Evolutionary conservation across 1,140 invertebrate species (phyloP).

Genomic region (Drosophila santomea): DNA sequence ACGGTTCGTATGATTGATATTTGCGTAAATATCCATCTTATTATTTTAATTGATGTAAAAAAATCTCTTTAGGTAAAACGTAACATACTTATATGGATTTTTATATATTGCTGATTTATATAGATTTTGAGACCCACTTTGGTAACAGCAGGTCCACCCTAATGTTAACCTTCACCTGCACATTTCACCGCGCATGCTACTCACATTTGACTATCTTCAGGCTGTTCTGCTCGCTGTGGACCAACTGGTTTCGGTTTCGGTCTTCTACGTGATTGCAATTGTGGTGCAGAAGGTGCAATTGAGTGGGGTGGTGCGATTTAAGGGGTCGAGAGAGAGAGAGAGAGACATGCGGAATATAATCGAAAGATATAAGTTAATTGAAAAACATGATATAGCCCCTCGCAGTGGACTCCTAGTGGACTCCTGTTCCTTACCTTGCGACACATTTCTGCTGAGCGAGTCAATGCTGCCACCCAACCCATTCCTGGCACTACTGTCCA

Average conservation of each 20-base stretch:
- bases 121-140: neutral
- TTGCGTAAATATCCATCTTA: neutral
- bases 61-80: no score
- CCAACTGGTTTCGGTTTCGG: slow-evolving; percentile 52
- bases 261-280: slow-evolving; percentile 59
- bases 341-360: slow-evolving; percentile 48
- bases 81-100: neutral
- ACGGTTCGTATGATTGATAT: neutral
- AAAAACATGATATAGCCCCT: no score
- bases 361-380: slow-evolving; percentile 1
- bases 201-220: slow-evolving; percentile 78
- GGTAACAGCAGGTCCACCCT: slow-evolving; percentile 9
- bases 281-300: slow-evolving; percentile 59
- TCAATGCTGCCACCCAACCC: slow-evolving; percentile 79
- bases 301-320: slow-evolving; percentile 47
- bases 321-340: slow-evolving; percentile 1
- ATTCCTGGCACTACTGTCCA: slow-evolving; percentile 63
- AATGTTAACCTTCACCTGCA: neutral
- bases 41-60: no score
- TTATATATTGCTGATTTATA: no score
- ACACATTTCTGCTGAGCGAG: slow-evolving; percentile 81
- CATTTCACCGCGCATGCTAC: slow-evolving; percentile 41
- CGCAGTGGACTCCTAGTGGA: neutral
- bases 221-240: slow-evolving; percentile 49
- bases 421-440: slow-evolving; percentile 68